These are phyloP conservation scores for Elysia crispata DNA, from an alignment of 2,888 invertebrate genomes.

Conservation along the genomic window DNA sequence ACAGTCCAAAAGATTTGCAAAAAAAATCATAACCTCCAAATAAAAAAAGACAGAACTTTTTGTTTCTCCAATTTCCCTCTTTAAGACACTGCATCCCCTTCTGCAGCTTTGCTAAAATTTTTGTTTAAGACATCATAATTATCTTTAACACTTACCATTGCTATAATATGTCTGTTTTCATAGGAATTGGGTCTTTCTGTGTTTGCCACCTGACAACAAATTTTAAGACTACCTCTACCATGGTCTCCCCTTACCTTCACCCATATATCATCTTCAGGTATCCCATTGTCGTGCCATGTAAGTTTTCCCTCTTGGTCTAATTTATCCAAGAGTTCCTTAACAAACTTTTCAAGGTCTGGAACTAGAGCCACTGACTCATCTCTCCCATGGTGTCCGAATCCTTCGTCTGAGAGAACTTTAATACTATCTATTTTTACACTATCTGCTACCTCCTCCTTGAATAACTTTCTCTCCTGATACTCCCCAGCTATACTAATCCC, in stretches of 20 bases:
- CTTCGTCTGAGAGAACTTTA: neutral
- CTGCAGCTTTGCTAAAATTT: neutral
- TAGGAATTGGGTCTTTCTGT: conserved; percentile 5
- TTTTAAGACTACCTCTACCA: conserved; percentile 25
- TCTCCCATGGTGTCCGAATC: neutral
- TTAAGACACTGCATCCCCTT: too few relatives aligned
- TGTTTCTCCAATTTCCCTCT: neutral
- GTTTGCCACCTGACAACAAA: conserved; percentile 21
- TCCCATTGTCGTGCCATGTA: too few relatives aligned
- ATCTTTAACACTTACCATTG: conserved; percentile 27
- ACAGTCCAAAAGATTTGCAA: conserved; percentile 18
- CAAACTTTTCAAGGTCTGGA: neutral
- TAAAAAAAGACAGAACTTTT: neutral
- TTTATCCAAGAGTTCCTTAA: neutral
- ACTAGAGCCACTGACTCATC: too few relatives aligned
- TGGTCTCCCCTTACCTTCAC: conserved; percentile 18
- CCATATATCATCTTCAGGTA: too few relatives aligned
- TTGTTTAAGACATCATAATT: neutral
- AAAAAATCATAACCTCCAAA: conserved; percentile 9
- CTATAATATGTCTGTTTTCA: conserved; percentile 10
- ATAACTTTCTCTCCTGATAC: neutral
- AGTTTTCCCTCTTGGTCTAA: too few relatives aligned
- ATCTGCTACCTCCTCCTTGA: neutral
- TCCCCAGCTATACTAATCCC: neutral
- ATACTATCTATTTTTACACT: too few relatives aligned